Evolutionary conservation across 2,113 vertebrate species (phyloP).

Genomic region (Paratilapia polleni): DNA sequence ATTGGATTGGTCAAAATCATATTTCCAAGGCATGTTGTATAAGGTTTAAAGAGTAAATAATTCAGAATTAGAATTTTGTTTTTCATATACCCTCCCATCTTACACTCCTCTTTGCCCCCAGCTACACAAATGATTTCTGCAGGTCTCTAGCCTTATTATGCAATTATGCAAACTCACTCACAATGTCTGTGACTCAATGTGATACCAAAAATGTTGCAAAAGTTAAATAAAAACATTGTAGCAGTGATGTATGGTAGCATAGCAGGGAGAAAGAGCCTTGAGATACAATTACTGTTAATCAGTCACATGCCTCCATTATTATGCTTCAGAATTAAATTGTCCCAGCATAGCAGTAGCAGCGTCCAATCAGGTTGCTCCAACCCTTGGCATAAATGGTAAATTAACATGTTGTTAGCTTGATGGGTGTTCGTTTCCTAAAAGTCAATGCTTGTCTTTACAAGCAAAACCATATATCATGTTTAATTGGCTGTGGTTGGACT

Average conservation of each 20-base stretch:
- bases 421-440: constrained; percentile 79
- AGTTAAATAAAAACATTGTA: neutral
- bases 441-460: constrained; percentile 66
- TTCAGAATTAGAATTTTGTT: neutral
- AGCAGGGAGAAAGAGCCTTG: neutral
- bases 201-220: neutral
- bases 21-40: neutral
- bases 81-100: neutral
- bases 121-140: neutral
- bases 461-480: constrained; percentile 86
- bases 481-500: constrained; percentile 84
- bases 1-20: neutral
- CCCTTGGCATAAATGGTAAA: constrained; percentile 74
- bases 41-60: neutral
- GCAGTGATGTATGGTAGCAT: neutral
- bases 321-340: constrained; percentile 28
- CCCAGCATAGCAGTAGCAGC: constrained; percentile 31
- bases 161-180: neutral
- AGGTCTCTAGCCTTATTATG: neutral
- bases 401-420: constrained; percentile 76
- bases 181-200: neutral
- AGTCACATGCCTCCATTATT: constrained; percentile 25
- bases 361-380: constrained; percentile 63
- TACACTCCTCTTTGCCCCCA: neutral
- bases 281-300: neutral